phyloP scores from a whole-genome alignment of 2,888 invertebrate species.

The Chesias legatella region DNA sequence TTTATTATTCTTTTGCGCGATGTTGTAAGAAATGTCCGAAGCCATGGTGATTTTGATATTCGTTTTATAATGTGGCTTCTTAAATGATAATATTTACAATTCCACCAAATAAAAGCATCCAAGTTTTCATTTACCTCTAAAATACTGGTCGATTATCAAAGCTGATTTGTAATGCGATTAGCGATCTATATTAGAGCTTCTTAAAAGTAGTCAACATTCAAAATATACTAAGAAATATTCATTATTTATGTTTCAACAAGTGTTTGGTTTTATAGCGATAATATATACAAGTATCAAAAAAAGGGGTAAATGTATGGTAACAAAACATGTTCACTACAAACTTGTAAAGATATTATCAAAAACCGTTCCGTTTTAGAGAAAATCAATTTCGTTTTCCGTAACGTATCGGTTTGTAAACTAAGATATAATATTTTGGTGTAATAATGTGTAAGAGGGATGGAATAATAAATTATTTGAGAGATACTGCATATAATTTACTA shows the following conservation, averaged over 20 bases:
- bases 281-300: slow-evolving; percentile 50
- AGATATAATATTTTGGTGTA: no score
- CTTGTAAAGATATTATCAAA: slow-evolving; percentile 74
- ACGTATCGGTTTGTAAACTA: no score
- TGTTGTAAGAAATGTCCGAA: neutral
- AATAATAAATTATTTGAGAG: no score
- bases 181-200: slow-evolving; percentile 52
- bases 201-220: slow-evolving; percentile 77
- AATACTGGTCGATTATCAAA: slow-evolving; percentile 57
- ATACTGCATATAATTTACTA: no score
- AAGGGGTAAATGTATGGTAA: slow-evolving; percentile 60
- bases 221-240: slow-evolving; percentile 64
- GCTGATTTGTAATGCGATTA: slow-evolving; percentile 41
- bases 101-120: slow-evolving; percentile 20
- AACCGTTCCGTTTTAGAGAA: slow-evolving; percentile 45
- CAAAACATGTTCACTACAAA: slow-evolving; percentile 59
- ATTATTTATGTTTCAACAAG: slow-evolving; percentile 39
- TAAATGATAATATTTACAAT: neutral
- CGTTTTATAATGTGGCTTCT: neutral
- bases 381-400: slow-evolving; percentile 17
- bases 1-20: slow-evolving; percentile 10
- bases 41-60: neutral
- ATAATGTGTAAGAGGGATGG: no score
- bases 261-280: slow-evolving; percentile 37
- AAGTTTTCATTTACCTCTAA: slow-evolving; percentile 20